Base-by-base conservation (phyloP, 2,113 vertebrate species). In the Mustela nigripes region DNA sequence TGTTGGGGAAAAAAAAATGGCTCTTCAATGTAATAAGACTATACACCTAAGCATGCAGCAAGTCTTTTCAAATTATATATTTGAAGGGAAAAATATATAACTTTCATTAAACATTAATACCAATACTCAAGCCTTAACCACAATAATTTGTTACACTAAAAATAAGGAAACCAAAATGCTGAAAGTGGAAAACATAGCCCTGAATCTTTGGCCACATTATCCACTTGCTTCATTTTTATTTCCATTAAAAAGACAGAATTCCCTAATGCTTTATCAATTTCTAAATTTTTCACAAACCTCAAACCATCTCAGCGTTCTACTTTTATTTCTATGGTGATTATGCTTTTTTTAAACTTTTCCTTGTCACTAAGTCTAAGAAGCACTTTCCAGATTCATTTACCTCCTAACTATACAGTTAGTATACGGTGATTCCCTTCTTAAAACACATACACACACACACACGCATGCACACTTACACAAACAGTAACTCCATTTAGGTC, bases 131-230 rank as follows among this genome's bases (percentile, higher is more conserved):
- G 33, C 56, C 85, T 95, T 91, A 82, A 95, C 39, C 74, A 90
- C 79, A 56, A 89, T 21, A 84, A 53, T 90, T 82, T 84, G 33
- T 56, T 84, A 58, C 48, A 87, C 67, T 96, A 50, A 97, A 97
- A 97, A 80, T 48, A 93, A 92, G 33, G 18, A 84, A 58, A 85
- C 95, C 69, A 91, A 94, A 97, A 96, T 65, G 26, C 50, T 81
- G 5, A 74, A 93, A 78, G 22, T 83, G 19, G 33, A 88, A 95
- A 87, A 65, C 14, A 71, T 0, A 50, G 2, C 31, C n/a, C 33
- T 65, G 48, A 88, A 76, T 91, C 63, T 91, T 65, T 84, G 65
- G 33, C 63, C 12, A 84, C 36, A 39, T 18, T 82, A 92, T 28
- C 45, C 31, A 69, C 19, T 67, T 58, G 31, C 36, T 92, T 79